These are phyloP conservation scores for Ammodramus savannarum DNA, from an alignment of 2,113 vertebrate genomes.

Conservation along the genomic window DNA sequence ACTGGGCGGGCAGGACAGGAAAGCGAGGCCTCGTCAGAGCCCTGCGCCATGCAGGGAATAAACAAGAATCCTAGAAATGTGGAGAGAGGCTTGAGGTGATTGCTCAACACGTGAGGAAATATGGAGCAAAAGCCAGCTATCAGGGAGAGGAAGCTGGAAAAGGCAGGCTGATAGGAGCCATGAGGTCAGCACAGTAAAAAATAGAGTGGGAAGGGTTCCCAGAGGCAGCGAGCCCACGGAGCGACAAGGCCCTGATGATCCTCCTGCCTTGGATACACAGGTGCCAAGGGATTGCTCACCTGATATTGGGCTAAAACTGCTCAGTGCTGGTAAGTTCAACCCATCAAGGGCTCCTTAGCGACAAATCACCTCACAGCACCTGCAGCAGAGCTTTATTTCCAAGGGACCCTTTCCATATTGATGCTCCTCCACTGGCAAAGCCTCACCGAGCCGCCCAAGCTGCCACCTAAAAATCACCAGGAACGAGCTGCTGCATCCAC, in stretches of 20 bases:
- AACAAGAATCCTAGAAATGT: constrained; percentile 54
- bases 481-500: fast-evolving
- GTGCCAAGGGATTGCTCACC: neutral
- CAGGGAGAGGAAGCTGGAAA: constrained; percentile 48
- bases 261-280: neutral
- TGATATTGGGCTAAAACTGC: neutral
- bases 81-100: constrained; percentile 46
- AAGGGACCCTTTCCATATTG: neutral
- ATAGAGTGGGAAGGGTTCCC: constrained; percentile 19
- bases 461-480: neutral
- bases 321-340: neutral
- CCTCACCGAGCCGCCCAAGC: fast-evolving
- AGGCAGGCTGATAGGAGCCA: constrained; percentile 24
- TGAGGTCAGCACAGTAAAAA: constrained; percentile 33
- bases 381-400: neutral
- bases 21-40: neutral
- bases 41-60: fast-evolving
- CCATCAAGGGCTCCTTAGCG: neutral
- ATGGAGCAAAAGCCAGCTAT: constrained; percentile 26
- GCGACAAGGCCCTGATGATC: neutral
- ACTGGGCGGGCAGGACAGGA: constrained; percentile 31
- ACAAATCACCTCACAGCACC: neutral
- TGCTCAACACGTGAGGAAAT: constrained; percentile 5
- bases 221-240: neutral
- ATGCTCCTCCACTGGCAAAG: fast-evolving